Evolutionary conservation across 2,797 vertebrate genomes (phyloP).

Genomic region (Liparis tanakae): DNA sequence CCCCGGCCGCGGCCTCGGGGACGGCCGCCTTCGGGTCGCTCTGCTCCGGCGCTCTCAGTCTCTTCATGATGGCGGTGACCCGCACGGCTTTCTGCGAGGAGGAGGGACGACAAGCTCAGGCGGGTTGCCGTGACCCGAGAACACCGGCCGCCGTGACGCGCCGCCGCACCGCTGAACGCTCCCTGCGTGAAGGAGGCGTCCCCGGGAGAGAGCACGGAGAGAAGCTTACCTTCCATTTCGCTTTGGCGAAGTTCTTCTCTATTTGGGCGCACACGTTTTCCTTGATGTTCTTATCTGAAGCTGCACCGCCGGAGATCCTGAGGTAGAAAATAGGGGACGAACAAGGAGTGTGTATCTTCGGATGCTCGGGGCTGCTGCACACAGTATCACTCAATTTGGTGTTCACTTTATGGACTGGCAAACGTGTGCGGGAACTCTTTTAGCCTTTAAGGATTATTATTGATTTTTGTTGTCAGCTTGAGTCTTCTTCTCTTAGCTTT

Average conservation of each 20-base stretch:
- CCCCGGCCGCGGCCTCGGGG: constrained; percentile 41
- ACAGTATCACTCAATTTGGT: constrained; percentile 30
- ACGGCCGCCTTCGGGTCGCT: constrained; percentile 71
- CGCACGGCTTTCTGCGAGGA: constrained; percentile 92
- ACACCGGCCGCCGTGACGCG: constrained; percentile 4
- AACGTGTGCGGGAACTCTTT: constrained; percentile 8
- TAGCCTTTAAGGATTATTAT: constrained; percentile 15
- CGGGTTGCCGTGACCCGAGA: background rate
- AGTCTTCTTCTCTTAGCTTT: background rate
- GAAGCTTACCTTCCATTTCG: constrained; percentile 94
- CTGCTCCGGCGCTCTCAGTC: constrained; percentile 91
- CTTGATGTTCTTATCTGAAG: constrained; percentile 99
- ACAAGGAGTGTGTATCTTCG: constrained; percentile 30
- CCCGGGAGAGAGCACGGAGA: constrained; percentile 26
- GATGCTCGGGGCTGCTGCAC: constrained; percentile 12
- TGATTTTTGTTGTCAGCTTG: background rate
- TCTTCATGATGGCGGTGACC: constrained; percentile 98
- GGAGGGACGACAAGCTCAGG: background rate
- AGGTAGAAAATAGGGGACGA: constrained; percentile 32
- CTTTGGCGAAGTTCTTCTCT: constrained; percentile 98
- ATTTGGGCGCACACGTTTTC: constrained; percentile 98
- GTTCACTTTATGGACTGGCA: constrained; percentile 28
- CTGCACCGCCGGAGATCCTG: constrained; percentile 97
- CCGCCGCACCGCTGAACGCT: no score
- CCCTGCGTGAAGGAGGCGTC: constrained; percentile 7